Conservation (phyloP, 2,113 vertebrate genomes). For the Pipa parva region DNA sequence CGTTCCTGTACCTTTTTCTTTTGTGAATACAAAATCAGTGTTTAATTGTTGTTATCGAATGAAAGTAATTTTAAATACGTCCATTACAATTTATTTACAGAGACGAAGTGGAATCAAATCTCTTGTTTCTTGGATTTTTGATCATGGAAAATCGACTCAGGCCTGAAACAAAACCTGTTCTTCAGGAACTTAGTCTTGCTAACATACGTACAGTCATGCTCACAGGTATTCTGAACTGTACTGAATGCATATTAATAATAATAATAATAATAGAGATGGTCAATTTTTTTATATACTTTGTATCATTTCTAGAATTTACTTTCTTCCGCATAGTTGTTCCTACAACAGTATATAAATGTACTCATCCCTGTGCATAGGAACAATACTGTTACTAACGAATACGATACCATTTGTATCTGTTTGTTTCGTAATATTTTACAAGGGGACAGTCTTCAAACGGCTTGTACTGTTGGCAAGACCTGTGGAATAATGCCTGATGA, state of each 20-base stretch:
- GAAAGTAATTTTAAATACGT: no score
- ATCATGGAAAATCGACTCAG: conserved; percentile 66
- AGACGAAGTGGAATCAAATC: conserved; percentile 53
- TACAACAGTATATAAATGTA: no score
- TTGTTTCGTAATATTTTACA: no score
- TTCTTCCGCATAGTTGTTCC: neutral
- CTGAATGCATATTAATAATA: neutral
- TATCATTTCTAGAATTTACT: neutral
- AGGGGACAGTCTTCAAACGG: conserved; percentile 46
- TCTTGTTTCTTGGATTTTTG: conserved; percentile 61
- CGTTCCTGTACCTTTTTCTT: no score
- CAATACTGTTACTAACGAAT: neutral
- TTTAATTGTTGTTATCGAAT: no score
- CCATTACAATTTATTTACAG: no score
- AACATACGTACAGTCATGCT: conserved; percentile 60
- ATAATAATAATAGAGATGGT: neutral
- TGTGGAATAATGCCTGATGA: conserved; percentile 40
- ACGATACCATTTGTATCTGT: no score
- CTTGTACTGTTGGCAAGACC: conserved; percentile 42
- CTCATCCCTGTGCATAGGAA: no score
- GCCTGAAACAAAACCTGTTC: conserved; percentile 52
- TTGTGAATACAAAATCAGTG: no score
- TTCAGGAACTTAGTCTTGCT: conserved; percentile 53
- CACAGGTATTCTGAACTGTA: conserved; percentile 51
- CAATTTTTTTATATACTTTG: neutral